These are phyloP conservation scores for Macaria liturata DNA, from an alignment of 2,888 invertebrate genomes.

Conservation along the genomic window DNA sequence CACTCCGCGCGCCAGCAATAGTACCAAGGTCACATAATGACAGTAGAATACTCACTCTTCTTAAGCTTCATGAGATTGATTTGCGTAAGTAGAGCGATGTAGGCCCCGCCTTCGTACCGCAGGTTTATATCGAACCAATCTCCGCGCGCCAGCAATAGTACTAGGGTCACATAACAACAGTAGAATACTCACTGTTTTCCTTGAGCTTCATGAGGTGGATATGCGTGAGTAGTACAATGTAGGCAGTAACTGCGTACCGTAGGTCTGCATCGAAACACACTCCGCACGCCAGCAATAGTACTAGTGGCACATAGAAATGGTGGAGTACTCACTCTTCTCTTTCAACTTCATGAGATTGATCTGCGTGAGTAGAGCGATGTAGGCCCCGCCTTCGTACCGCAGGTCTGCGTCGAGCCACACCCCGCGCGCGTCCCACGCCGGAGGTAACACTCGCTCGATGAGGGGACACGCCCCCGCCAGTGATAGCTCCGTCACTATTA, in stretches of 20 bases:
- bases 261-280: conserved; percentile 82
- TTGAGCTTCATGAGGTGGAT: conserved; percentile 86
- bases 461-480: conserved; percentile 88
- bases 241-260: conserved; percentile 89
- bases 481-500: conserved; percentile 89
- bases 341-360: conserved; percentile 86
- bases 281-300: too few species aligned
- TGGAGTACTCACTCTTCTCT: conserved; percentile 73
- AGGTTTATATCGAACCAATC: conserved; percentile 95
- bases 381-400: conserved; percentile 89
- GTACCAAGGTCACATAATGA: too few species aligned
- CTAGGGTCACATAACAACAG: too few species aligned
- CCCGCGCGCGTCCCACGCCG: conserved; percentile 90
- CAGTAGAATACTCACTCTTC: conserved; percentile 71
- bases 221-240: conserved; percentile 94
- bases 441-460: conserved; percentile 85
- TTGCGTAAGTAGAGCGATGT: conserved; percentile 94
- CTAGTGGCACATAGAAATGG: too few species aligned
- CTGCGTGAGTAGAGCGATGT: conserved; percentile 94
- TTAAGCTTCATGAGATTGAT: conserved; percentile 87
- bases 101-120: conserved; percentile 89
- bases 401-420: conserved; percentile 95
- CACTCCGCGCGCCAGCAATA: too few species aligned
- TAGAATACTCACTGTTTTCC: conserved; percentile 73
- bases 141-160: conserved; percentile 83